These are phyloP conservation scores for Acrossocheilus wenchowensis DNA, from an alignment of 2,797 vertebrate species.

Conservation along the genomic window DNA sequence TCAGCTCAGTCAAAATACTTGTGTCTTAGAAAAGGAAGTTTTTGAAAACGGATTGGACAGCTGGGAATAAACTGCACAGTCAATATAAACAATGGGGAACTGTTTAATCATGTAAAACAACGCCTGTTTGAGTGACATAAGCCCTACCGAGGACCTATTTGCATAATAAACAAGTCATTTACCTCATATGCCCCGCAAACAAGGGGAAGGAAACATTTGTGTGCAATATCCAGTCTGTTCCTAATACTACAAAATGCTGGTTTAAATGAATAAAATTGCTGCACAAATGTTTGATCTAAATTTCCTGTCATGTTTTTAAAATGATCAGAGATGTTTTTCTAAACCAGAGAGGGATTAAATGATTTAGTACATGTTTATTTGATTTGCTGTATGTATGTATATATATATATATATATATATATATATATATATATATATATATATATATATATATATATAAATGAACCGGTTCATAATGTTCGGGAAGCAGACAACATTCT, in stretches of 20 bases:
- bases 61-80: slow-evolving; percentile 67
- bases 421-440: no score
- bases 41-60: slow-evolving; percentile 63
- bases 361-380: not conserved
- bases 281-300: not conserved
- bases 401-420: no score
- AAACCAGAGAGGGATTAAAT: not conserved
- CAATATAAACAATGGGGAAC: slow-evolving; percentile 56
- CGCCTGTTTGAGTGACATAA: slow-evolving; percentile 51
- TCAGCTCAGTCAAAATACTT: slow-evolving; percentile 60
- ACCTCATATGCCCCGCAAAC: slow-evolving; percentile 30
- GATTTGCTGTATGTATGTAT: not conserved
- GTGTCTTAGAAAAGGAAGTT: slow-evolving; percentile 59
- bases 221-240: slow-evolving; percentile 3
- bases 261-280: slow-evolving; percentile 5
- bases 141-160: slow-evolving; percentile 45
- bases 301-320: not conserved
- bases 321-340: slow-evolving; percentile 2
- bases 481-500: not conserved
- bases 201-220: not conserved
- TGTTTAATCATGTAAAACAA: slow-evolving; percentile 48
- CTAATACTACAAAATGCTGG: not conserved
- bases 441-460: no score
- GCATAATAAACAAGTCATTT: slow-evolving; percentile 53
- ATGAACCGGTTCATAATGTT: not conserved